These are phyloP conservation scores for Clanis bilineata DNA, from an alignment of 2,888 invertebrate species.

Conservation along the genomic window DNA sequence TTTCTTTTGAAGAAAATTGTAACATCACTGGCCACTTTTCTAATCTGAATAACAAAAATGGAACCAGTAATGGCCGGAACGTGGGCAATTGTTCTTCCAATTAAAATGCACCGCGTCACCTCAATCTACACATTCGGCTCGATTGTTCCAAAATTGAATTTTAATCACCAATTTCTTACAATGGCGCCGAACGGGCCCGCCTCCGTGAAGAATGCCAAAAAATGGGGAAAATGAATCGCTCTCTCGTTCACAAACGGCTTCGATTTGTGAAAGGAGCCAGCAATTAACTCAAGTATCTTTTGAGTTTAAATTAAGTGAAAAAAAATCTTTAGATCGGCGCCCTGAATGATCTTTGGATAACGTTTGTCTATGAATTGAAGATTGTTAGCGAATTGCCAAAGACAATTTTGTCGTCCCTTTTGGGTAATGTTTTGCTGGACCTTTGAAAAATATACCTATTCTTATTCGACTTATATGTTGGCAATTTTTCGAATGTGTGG, in stretches of 20 bases:
- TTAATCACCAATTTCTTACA: constrained; percentile 80
- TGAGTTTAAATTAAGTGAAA: constrained; percentile 82
- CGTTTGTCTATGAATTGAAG: constrained; percentile 14
- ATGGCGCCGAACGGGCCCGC: constrained; percentile 56
- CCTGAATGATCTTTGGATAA: constrained; percentile 23
- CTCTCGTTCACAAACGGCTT: constrained; percentile 60
- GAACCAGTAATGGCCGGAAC: constrained; percentile 24
- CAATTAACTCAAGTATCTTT: constrained; percentile 81
- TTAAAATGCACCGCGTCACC: constrained; percentile 77
- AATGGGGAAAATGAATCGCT: constrained; percentile 76
- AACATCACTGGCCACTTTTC: neutral
- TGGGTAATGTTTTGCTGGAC: no score
- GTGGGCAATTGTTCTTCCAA: constrained; percentile 64
- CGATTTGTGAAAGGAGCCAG: constrained; percentile 65
- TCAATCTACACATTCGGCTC: constrained; percentile 62
- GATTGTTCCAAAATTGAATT: constrained; percentile 82
- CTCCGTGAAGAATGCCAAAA: constrained; percentile 69
- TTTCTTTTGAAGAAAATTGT: no score
- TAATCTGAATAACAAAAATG: constrained; percentile 29
- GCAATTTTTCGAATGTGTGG: no score
- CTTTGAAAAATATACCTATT: no score
- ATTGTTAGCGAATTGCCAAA: constrained; percentile 8
- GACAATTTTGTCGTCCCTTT: neutral
- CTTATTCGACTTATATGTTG: no score
- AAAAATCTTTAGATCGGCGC: constrained; percentile 39